These are phyloP conservation scores for Lasioglossum morio DNA, from an alignment of 2,888 invertebrate genomes.

Conservation along the genomic window DNA sequence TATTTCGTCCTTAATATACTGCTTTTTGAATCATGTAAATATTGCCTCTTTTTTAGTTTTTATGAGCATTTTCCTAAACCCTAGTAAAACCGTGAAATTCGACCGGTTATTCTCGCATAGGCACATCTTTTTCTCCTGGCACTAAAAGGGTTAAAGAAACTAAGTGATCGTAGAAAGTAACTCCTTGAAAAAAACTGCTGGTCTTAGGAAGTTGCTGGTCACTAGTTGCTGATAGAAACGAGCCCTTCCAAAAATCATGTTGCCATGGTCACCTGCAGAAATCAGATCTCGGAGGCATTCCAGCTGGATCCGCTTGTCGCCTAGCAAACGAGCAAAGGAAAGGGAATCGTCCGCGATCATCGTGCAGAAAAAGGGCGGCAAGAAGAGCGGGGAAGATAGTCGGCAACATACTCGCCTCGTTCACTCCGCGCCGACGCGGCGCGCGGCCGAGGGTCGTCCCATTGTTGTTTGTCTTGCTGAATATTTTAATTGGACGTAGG, in stretches of 20 bases:
- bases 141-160: too few species aligned
- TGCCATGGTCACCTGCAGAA: not conserved
- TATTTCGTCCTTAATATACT: too few species aligned
- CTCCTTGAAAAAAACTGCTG: too few species aligned
- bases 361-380: slow-evolving; percentile 49
- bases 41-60: too few species aligned
- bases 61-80: too few species aligned
- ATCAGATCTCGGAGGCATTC: not conserved
- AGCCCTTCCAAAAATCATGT: not conserved
- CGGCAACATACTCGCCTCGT: slow-evolving; percentile 15
- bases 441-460: slow-evolving; percentile 72
- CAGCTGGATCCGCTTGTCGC: not conserved
- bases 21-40: too few species aligned
- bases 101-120: too few species aligned
- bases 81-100: too few species aligned
- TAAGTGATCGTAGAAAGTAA: too few species aligned
- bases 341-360: slow-evolving; percentile 50
- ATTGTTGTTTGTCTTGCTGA: slow-evolving; percentile 84
- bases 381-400: slow-evolving; percentile 44
- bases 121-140: too few species aligned
- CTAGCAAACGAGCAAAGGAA: not conserved
- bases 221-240: too few species aligned
- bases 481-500: slow-evolving; percentile 83
- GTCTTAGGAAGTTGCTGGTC: too few species aligned
- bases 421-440: slow-evolving; percentile 39